phyloP scores from a whole-genome alignment of 2,888 invertebrate species.

The Lydus trimaculatus region DNA sequence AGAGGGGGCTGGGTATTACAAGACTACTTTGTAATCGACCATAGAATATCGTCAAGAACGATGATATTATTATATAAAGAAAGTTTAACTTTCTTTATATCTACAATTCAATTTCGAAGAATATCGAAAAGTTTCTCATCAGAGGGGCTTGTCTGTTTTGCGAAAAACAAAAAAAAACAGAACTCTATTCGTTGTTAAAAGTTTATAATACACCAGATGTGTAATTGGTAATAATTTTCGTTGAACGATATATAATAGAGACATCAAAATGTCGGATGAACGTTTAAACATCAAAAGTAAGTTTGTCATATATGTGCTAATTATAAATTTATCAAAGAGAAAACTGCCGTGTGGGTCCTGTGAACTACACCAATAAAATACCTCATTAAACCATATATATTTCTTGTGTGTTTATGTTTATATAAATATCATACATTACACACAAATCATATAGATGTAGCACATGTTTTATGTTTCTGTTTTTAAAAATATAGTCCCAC shows the following conservation, averaged over 20 bases:
- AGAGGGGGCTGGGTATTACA: conserved; percentile 35
- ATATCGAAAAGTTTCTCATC: conserved; percentile 45
- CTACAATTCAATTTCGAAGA: conserved; percentile 18
- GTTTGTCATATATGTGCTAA: conserved; percentile 38
- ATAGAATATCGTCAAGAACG: conserved; percentile 36
- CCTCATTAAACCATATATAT: conserved; percentile 33
- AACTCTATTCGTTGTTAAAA: not conserved
- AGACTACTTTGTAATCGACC: conserved; percentile 44
- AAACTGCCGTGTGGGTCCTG: conserved; percentile 24
- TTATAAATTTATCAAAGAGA: conserved; percentile 39
- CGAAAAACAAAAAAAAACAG: too few relatives aligned
- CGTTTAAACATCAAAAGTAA: conserved; percentile 33
- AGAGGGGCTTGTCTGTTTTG: not conserved
- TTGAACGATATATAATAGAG: not conserved
- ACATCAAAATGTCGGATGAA: conserved; percentile 3
- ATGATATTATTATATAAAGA: conserved; percentile 1
- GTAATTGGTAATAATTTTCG: not conserved
- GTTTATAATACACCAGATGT: not conserved
- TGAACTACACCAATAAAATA: conserved; percentile 38
- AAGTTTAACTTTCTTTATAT: not conserved
- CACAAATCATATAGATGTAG: conserved; percentile 13
- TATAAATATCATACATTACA: conserved; percentile 8
- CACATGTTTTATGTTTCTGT: conserved; percentile 18
- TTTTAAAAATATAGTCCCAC: not conserved
- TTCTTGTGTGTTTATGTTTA: conserved; percentile 10